Base-by-base conservation (phyloP, 2,888 invertebrate genomes). In the Hetaerina titia region DNA sequence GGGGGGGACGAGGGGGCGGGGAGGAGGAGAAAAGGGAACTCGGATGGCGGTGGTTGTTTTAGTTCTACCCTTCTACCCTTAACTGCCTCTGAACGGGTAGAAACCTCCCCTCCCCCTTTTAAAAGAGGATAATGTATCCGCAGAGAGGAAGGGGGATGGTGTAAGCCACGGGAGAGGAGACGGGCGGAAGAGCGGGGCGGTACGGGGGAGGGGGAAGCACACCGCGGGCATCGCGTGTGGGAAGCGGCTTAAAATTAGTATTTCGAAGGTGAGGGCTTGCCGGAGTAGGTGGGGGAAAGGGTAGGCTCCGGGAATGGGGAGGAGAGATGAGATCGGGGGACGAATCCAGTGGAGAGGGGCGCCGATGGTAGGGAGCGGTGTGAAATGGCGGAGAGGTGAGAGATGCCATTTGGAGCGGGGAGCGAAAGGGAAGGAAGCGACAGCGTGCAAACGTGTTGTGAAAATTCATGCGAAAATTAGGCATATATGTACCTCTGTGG, bases 381-480 rank as follows among this genome's bases (percentile, higher is more conserved):
- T 56, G 60, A 5, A 45, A 45, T 45, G 8, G 45, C 9, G 45
- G 31, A 69, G 69, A 31, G 45, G 56, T 22, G 92, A 69, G 56
- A 13, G 9, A 56, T n/a, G 64, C 64, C 64, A 69, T 64, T 92
- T 31, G 56, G 69, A 60, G 22, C 45, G 60, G 25, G 63, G 63
- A n/a, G 90, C 45, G 90, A 15, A 17, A 11, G 69, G 19, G 31
- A n/a, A n/a, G 8, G n/a, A 69, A n/a, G 92, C 69, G 69, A 69
- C 56, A 74, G 56, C 22, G 56, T 64, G n/a, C n/a, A 74, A 74
- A 92, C 92, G 92, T 92, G 92, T 92, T 69, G 92, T 22, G 92
- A 74, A 92, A 92, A 92, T 69, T 92, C 92, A 92, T 92, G 92
- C 64, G 92, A 31, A 69, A 92, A 92, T 92, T 92, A 92, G 22